Conservation (phyloP, 2,888 invertebrate genomes). For the Phoronis australis region DNA sequence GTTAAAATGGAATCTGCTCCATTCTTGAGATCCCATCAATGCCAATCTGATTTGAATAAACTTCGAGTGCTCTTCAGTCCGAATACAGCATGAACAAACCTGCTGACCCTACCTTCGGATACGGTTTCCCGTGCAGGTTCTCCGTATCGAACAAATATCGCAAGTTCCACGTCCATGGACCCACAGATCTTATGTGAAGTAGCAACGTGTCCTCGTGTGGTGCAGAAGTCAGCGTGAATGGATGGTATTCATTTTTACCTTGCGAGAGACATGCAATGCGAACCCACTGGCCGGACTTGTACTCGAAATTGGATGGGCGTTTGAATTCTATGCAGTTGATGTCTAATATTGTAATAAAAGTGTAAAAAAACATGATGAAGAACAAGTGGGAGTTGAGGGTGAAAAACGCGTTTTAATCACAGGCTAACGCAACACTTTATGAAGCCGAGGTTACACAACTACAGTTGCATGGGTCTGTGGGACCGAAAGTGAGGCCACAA, state of each 20-base stretch:
- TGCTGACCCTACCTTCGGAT: conserved; percentile 51
- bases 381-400: too few relatives aligned
- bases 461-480: too few relatives aligned
- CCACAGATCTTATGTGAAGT: conserved; percentile 45
- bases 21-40: too few relatives aligned
- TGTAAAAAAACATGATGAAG: too few relatives aligned
- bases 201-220: conserved; percentile 53
- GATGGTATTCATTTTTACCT: conserved; percentile 54
- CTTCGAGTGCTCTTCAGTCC: too few relatives aligned
- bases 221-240: conserved; percentile 49
- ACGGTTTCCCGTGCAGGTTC: conserved; percentile 30
- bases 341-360: conserved; percentile 55
- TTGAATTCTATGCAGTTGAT: conserved; percentile 61
- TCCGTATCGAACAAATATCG: conserved; percentile 42
- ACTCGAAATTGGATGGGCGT: conserved; percentile 60
- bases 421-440: too few relatives aligned
- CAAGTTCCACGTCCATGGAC: conserved; percentile 49
- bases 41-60: too few relatives aligned
- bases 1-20: too few relatives aligned
- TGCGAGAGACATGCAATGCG: conserved; percentile 59
- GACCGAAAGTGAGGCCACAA: too few relatives aligned
- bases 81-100: too few relatives aligned
- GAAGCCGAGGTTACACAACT: too few relatives aligned
- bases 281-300: conserved; percentile 64
- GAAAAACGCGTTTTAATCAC: too few relatives aligned